Evolutionary conservation across 2,888 invertebrate species (phyloP).

Genomic region (Blastobasis lacticolella): DNA sequence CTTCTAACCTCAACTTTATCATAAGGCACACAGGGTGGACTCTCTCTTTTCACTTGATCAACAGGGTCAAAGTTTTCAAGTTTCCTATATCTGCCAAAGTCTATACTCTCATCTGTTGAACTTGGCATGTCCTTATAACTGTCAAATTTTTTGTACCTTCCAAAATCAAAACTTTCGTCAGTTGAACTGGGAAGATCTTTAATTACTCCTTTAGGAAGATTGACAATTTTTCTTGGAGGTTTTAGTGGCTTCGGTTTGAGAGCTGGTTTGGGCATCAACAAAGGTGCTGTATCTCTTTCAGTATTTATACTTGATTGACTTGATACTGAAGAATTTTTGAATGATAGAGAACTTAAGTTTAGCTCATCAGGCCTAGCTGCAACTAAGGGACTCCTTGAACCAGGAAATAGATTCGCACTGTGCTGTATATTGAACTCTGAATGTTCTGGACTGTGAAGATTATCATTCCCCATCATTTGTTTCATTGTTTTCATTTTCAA

Average conservation of each 20-base stretch:
- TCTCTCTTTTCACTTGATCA: constrained; percentile 65
- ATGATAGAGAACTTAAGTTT: constrained; percentile 60
- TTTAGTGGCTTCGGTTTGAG: constrained; percentile 77
- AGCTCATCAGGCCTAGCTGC: constrained; percentile 71
- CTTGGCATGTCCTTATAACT: constrained; percentile 57
- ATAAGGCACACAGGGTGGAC: constrained; percentile 72
- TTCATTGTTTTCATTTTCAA: constrained; percentile 92
- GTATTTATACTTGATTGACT: constrained; percentile 52
- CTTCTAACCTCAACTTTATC: constrained; percentile 84
- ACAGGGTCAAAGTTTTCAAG: constrained; percentile 70
- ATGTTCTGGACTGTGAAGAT: constrained; percentile 77
- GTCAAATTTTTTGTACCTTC: constrained; percentile 69
- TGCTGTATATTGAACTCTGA: constrained; percentile 83
- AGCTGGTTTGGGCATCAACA: constrained; percentile 71
- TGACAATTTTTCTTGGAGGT: constrained; percentile 76
- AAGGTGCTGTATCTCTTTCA: constrained; percentile 57
- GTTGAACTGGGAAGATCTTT: constrained; percentile 52
- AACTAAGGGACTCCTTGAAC: constrained; percentile 87
- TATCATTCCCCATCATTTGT: constrained; percentile 83
- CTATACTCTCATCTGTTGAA: constrained; percentile 59
- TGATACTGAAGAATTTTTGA: constrained; percentile 57
- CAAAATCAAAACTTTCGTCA: constrained; percentile 63
- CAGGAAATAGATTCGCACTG: constrained; percentile 84
- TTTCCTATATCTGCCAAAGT: constrained; percentile 69
- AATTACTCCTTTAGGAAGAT: constrained; percentile 49